Base-by-base conservation (phyloP, 1,140 invertebrate genomes). In the Drosophila pandora region DNA sequence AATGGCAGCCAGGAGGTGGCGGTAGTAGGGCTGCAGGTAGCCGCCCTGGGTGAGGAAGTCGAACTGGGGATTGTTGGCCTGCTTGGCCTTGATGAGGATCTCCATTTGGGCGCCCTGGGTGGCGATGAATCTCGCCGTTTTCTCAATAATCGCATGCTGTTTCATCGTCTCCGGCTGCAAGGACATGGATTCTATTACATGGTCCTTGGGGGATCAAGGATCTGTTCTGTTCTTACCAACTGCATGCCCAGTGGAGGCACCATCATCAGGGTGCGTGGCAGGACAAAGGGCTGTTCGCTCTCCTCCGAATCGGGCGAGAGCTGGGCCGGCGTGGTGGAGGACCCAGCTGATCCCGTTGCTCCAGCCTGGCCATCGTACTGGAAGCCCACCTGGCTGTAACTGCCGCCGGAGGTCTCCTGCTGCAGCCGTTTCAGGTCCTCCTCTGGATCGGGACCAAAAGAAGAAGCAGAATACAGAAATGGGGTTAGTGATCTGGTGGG, bases 51-150 rank as follows among this genome's bases (percentile, higher is more conserved):
- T 96, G 17, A 99, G 93, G 92, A 99, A 99, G 52, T 96, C 93
- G 93, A 99, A 99, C 92, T 98, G 97, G 2, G 95, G 93, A 93
- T 99, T 99, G 76, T 96, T 95, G 0, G 96, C 94, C 92, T 99
- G 99, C 92, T 99, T 99, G 7, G 98, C 97, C 93, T 99, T 99
- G 58, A 99, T 95, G 0, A 99, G 93, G 56, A 99, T 99, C 93
- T 99, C 98, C 98, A 99, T 99, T 93, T 99, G 99, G 30, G 95
- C 93, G 0, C 98, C 98, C 92, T 99, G 98, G 45, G 94, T 93
- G 64, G 96, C 96, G 70, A 99, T 97, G 93, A 99, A 99, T 52
- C 95, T 93, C 0, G 98, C 98, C 0, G 99, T 99, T 93, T 98
- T 99, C 90, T 98, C 97, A 85, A 99, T 99, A 55, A 99, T 97